Base-by-base conservation (phyloP, 2,113 vertebrate species). In the Bucco capensis region DNA sequence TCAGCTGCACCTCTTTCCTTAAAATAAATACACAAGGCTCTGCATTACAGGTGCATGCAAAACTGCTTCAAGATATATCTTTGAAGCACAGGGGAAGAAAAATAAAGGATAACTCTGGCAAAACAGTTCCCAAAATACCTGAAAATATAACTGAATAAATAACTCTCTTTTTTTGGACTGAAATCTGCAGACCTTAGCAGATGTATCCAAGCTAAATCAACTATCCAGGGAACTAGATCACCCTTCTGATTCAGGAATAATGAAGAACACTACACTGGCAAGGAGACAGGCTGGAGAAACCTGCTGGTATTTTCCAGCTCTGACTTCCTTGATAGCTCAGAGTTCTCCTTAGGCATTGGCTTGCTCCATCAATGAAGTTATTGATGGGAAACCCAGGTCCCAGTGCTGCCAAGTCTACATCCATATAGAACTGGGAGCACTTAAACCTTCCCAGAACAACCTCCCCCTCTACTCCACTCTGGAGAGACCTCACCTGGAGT, bases 181-280 rank as follows among this genome's bases (percentile, higher is more conserved):
- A 85, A 89, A 87, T 89, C 67, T 92, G 84, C 95, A 92, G 90
- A 95, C 78, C 86, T 91, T 94, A 90, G 90, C 95, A 96, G 90
- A 93, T 82, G 81, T 84, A 58, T 93, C 89, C 92, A 93, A 93
- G 84, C 78, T 95, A 89, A 95, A 89, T 22, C 74, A 70, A 93
- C 87, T 58, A 95, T 76, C 90, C 86, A 80, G 89, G 91, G 89
- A 95, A 33, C 67, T 83, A 93, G 81, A 92, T 89, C 93, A 89
- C 73, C 74, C 90, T 85, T 76, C 90, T 54, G 77, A 85, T 92
- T n/a, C 92, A 87, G 91, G 33, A 93, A 73, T 87, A 93, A 89
- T 44, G 54, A 79, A 89, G 91, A 96, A 67, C n/a, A 12, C 56
- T 80, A 81, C 74, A 42, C 53, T 96, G 93, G 88, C 87, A 87